Evolutionary conservation across 2,888 invertebrate species (phyloP).

Genomic region (Piscicola geometra): DNA sequence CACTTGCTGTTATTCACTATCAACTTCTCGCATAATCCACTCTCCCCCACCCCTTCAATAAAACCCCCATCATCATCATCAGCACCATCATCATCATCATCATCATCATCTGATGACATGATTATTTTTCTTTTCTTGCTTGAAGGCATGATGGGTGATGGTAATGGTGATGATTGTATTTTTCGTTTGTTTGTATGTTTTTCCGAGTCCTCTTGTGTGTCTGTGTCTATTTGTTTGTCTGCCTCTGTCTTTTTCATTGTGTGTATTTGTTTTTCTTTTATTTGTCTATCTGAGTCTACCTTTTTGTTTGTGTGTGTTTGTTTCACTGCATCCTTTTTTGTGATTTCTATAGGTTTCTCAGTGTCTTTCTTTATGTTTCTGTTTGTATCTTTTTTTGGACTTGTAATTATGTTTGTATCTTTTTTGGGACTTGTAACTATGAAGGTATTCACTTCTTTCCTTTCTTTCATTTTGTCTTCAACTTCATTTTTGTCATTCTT

Average conservation of each 20-base stretch:
- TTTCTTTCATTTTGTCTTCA: slow-evolving; percentile 9
- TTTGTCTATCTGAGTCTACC: slow-evolving; percentile 40
- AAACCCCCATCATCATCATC: slow-evolving; percentile 27
- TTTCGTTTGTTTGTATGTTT: not conserved
- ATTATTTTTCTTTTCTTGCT: slow-evolving; percentile 12
- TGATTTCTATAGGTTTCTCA: too few species aligned
- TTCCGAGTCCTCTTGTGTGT: not conserved
- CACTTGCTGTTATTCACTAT: not conserved
- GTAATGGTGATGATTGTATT: not conserved
- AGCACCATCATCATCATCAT: slow-evolving; percentile 17
- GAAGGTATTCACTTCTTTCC: slow-evolving; percentile 41
- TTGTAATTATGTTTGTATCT: slow-evolving; percentile 45
- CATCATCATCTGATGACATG: slow-evolving; percentile 28
- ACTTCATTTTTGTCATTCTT: not conserved
- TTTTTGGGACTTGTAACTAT: slow-evolving; percentile 35
- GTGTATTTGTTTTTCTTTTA: slow-evolving; percentile 17
- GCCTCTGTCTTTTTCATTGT: slow-evolving; percentile 43
- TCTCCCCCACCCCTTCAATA: slow-evolving; percentile 9
- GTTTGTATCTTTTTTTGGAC: slow-evolving; percentile 41
- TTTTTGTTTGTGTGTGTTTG: slow-evolving; percentile 39
- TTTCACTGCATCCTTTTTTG: not conserved
- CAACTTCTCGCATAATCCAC: slow-evolving; percentile 17
- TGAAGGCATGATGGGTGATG: not conserved
- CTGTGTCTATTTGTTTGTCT: not conserved
- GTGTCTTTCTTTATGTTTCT: slow-evolving; percentile 12